Evolutionary conservation across 1,140 invertebrate species (phyloP).

Genomic region (Drosophila guanche): DNA sequence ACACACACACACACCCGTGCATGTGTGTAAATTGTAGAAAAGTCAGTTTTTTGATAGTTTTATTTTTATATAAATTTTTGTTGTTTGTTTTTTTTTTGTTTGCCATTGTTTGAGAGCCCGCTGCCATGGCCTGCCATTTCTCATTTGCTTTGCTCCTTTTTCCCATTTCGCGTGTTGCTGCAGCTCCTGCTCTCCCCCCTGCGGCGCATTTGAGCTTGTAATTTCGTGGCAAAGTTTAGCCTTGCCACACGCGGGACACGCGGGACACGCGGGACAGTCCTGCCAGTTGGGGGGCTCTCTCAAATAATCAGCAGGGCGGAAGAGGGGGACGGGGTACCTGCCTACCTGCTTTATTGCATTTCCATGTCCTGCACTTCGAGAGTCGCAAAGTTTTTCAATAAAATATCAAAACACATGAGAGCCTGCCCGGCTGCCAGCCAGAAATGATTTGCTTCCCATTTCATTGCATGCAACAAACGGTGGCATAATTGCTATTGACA

Average conservation of each 20-base stretch:
- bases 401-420: slow-evolving; percentile 44
- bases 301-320: background rate
- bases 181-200: slow-evolving; percentile 21
- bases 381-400: slow-evolving; percentile 65
- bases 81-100: slow-evolving; percentile 60
- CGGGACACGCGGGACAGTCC: slow-evolving; percentile 4
- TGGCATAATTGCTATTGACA: slow-evolving; percentile 52
- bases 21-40: slow-evolving; percentile 71
- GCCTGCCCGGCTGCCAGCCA: background rate
- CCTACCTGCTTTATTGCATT: slow-evolving; percentile 47
- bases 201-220: slow-evolving; percentile 59
- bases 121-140: slow-evolving; percentile 24
- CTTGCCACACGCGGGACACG: slow-evolving; percentile 35
- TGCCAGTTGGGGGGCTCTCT: no score
- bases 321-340: background rate
- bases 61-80: slow-evolving; percentile 46
- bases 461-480: slow-evolving; percentile 19
- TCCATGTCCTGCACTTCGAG: slow-evolving; percentile 40
- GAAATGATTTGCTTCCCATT: slow-evolving; percentile 9
- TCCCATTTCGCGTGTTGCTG: slow-evolving; percentile 12
- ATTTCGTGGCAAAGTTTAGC: slow-evolving; percentile 65
- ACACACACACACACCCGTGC: background rate
- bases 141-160: slow-evolving; percentile 16
- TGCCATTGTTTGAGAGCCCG: slow-evolving; percentile 61
- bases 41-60: slow-evolving; percentile 78